phyloP scores from a whole-genome alignment of 2,113 vertebrate species.

The Melanostigma gelatinosum region DNA sequence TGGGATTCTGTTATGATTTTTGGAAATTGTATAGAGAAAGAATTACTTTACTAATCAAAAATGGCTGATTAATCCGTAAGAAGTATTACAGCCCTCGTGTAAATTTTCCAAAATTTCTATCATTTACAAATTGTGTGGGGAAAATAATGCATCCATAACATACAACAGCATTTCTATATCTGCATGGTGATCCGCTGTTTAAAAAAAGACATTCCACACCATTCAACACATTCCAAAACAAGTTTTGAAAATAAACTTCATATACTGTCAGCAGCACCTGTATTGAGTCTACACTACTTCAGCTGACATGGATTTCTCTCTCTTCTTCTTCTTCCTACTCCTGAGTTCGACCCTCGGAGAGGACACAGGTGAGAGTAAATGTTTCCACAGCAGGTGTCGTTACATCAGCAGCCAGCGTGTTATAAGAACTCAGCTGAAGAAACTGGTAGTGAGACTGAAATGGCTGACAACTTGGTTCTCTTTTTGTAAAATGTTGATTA shows the following conservation, averaged over 20 bases:
- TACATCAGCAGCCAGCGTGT: conserved; percentile 12
- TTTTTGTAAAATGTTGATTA: conserved; percentile 39
- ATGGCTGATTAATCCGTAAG: background rate
- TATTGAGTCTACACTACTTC: background rate
- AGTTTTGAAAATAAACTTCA: conserved; percentile 59
- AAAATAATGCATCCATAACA: background rate
- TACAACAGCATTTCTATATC: background rate
- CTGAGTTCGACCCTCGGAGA: conserved; percentile 43
- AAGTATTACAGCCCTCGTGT: background rate
- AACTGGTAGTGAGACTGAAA: conserved; percentile 2
- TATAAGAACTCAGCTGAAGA: background rate
- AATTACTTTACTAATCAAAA: background rate
- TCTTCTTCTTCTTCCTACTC: conserved; percentile 33
- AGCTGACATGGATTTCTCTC: conserved; percentile 41
- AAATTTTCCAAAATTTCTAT: background rate
- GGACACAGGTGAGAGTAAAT: conserved; percentile 78
- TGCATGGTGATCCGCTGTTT: background rate
- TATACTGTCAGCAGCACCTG: background rate
- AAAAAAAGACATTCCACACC: background rate
- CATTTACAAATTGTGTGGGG: background rate
- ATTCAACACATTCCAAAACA: conserved; percentile 48
- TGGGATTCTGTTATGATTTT: background rate
- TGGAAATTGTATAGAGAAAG: background rate
- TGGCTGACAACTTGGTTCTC: conserved; percentile 29
- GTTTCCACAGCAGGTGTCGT: conserved; percentile 3